Base-by-base conservation (phyloP, 2,888 invertebrate genomes). In the Metallyticus violacea region DNA sequence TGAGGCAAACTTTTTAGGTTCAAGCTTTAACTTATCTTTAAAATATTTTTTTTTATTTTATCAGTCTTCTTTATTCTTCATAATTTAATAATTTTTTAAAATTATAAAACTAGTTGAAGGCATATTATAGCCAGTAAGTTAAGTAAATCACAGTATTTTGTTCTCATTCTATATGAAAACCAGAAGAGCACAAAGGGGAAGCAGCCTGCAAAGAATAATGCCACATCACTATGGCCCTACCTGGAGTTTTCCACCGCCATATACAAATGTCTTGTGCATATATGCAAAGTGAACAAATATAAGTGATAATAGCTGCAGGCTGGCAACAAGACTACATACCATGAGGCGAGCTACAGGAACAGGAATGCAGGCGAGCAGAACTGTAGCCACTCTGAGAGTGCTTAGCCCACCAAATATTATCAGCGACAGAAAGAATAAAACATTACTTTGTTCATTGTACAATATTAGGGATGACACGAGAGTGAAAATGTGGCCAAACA, bases 261-360 rank as follows among this genome's bases (percentile, higher is more conserved):
- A 92, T 5, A 89, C 89, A 90, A 91, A 93, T 27, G 91, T 91
- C 85, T 90, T 91, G 90, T 93, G 93, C 92, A 93, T 92, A 89
- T 92, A 93, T 4, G 92, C 91, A 90, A 93, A 93, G 90, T 93
- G 93, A 86, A 93, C 89, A 89, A 92, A 93, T 81, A 93, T 91
- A n/a, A 93, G 89, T 89, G 92, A 93, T 85, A 93, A 90, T 27
- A 93, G 90, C 89, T 93, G 93, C 84, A 91, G 89, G 79, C 92
- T 90, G 9, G 92, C 92, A 77, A 93, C 90, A 77, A 91, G 89
- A 88, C 92, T 92, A 89, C 93, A 93, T 9, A 93, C 91, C n/a
- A 93, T 89, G 83, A 93, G 91, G 85, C 93, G 90, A 15, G 91
- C 91, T 27, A 91, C 92, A 7, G 93, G 93, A 82, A 91, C 89